phyloP scores from a whole-genome alignment of 2,888 invertebrate species.

The Cosmia pyralina region DNA sequence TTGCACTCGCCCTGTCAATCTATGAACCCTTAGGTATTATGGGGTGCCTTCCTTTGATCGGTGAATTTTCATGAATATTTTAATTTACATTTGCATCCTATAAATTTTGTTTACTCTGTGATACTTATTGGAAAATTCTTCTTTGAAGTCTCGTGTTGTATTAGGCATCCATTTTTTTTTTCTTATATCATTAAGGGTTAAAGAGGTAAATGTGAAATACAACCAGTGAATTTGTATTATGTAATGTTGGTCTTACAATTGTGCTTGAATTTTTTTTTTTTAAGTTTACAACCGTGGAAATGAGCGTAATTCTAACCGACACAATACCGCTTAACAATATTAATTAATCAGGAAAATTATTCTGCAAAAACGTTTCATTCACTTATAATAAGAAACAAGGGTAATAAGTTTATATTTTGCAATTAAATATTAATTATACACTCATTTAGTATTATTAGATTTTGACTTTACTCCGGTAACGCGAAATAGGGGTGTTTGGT shows the following conservation, averaged over 20 bases:
- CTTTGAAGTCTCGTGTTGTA: constrained; percentile 42
- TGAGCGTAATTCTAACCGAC: not conserved
- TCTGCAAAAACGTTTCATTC: not conserved
- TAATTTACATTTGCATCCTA: constrained; percentile 71
- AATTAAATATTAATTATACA: constrained; percentile 19
- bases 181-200: not conserved
- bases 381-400: constrained; percentile 14
- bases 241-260: not conserved
- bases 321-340: constrained; percentile 8
- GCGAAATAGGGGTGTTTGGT: constrained; percentile 17
- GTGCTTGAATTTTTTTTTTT: too few species aligned
- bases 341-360: constrained; percentile 5
- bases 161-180: constrained; percentile 14
- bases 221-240: not conserved
- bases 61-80: constrained; percentile 74
- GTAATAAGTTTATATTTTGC: constrained; percentile 26
- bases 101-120: constrained; percentile 59
- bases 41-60: constrained; percentile 58
- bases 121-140: constrained; percentile 61
- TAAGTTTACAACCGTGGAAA: not conserved
- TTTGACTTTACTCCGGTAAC: constrained; percentile 8
- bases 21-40: constrained; percentile 41
- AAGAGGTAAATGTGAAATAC: not conserved
- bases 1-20: constrained; percentile 43
- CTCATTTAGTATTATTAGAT: too few species aligned